These are phyloP conservation scores for Petrocephalus zakoni DNA, from an alignment of 2,113 vertebrate genomes.

Conservation along the genomic window DNA sequence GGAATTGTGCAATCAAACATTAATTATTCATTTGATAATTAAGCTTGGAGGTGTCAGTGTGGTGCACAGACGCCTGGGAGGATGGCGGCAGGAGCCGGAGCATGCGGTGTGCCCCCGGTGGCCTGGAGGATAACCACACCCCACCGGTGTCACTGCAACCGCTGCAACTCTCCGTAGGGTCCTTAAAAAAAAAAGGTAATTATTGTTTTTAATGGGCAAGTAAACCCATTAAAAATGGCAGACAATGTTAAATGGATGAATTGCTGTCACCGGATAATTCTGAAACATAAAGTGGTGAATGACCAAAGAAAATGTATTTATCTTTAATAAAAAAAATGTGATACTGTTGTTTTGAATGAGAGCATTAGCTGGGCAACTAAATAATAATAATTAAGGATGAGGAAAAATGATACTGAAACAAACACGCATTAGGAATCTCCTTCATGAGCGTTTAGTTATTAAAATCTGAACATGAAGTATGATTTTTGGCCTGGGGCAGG, in stretches of 20 bases:
- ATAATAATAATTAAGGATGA: not conserved
- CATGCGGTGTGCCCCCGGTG: not conserved
- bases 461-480: not conserved
- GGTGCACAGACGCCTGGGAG: not conserved
- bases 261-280: not conserved
- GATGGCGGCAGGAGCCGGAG: not conserved
- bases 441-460: not conserved
- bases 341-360: not conserved
- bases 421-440: not conserved
- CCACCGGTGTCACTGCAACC: not conserved
- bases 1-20: conserved; percentile 67
- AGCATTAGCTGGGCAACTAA: not conserved
- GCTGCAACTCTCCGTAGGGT: not conserved
- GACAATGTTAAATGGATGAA: not conserved
- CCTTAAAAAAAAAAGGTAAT: not conserved
- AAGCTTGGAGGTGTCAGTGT: conserved; percentile 63
- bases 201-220: not conserved
- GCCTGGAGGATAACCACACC: not conserved
- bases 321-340: not conserved
- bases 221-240: not conserved
- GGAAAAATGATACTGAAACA: not conserved
- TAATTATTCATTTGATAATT: conserved; percentile 74
- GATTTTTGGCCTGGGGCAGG: not conserved
- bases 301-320: not conserved
- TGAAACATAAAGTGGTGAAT: not conserved